phyloP scores from a whole-genome alignment of 2,888 invertebrate species.

The Ethmia dodecea region DNA sequence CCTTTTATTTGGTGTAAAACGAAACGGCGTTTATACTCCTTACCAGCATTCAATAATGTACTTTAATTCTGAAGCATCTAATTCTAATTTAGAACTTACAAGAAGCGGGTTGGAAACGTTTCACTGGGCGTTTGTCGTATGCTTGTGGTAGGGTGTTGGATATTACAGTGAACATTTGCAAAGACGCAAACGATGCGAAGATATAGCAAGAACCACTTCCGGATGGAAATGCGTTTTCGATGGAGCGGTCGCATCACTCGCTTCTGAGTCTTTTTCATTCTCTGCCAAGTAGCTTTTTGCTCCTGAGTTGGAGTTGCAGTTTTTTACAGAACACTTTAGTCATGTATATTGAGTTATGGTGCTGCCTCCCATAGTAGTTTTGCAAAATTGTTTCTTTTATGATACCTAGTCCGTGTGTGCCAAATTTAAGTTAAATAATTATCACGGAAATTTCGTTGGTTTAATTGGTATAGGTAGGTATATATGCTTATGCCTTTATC shows the following conservation, averaged over 20 bases:
- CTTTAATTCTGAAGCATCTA: slow-evolving; percentile 1
- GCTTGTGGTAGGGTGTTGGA: slow-evolving; percentile 36
- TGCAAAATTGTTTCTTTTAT: too few species aligned
- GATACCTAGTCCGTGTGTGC: too few species aligned
- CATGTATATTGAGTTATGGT: too few species aligned
- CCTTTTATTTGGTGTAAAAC: slow-evolving; percentile 20
- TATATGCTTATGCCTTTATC: too few species aligned
- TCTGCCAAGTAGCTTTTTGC: too few species aligned
- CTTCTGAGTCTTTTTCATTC: too few species aligned
- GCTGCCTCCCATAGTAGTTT: too few species aligned
- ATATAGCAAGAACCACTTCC: slow-evolving; percentile 46
- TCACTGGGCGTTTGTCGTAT: slow-evolving; percentile 16
- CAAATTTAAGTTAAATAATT: too few species aligned
- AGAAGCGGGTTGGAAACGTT: slow-evolving; percentile 20
- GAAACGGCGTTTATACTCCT: slow-evolving; percentile 7
- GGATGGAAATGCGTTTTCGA: slow-evolving; percentile 55
- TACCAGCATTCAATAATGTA: slow-evolving; percentile 1
- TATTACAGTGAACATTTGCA: slow-evolving; percentile 42
- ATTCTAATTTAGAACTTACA: slow-evolving; percentile 1
- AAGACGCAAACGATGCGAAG: slow-evolving; percentile 44
- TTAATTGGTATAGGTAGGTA: too few species aligned
- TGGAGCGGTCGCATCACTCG: slow-evolving; percentile 28
- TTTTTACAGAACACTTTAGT: too few species aligned
- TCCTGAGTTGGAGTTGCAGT: too few species aligned
- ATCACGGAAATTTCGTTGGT: too few species aligned